Conservation (phyloP, 2,888 invertebrate species). For the Autographa pulchrina region DNA sequence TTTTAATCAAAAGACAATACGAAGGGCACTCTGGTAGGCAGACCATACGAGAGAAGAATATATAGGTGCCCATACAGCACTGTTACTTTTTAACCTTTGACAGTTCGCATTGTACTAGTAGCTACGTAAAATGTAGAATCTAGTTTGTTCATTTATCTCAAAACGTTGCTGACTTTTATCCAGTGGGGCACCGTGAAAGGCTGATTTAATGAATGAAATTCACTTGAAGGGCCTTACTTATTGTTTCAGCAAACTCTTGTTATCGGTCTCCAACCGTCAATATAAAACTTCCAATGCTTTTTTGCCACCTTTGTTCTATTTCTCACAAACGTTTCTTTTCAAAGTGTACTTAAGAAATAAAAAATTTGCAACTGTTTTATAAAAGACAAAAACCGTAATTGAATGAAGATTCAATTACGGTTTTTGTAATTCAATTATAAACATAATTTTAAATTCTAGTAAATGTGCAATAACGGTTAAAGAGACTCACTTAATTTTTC, state of each 20-base stretch:
- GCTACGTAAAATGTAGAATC: neutral
- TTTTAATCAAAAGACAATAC: too few relatives aligned
- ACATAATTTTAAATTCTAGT: neutral
- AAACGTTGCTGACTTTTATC: neutral
- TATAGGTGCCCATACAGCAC: too few relatives aligned
- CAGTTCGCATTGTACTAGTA: neutral
- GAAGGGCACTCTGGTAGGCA: too few relatives aligned
- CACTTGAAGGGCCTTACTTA: conserved; percentile 23
- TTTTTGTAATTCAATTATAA: neutral
- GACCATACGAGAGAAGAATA: too few relatives aligned
- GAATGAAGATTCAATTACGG: neutral
- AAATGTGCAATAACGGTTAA: neutral
- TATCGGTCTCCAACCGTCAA: neutral
- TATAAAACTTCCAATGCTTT: conserved; percentile 15
- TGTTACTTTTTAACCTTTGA: neutral
- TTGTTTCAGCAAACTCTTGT: conserved; percentile 43
- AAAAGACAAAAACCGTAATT: too few relatives aligned
- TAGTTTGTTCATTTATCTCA: neutral
- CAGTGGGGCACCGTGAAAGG: neutral
- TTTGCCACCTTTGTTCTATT: conserved; percentile 27
- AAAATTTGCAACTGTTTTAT: conserved; percentile 25
- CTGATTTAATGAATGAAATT: conserved; percentile 37
- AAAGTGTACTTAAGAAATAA: conserved; percentile 14
- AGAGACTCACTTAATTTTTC: neutral
- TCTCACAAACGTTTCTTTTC: conserved; percentile 18